These are phyloP conservation scores for Melieria crassipennis DNA, from an alignment of 2,888 invertebrate species.

Conservation along the genomic window DNA sequence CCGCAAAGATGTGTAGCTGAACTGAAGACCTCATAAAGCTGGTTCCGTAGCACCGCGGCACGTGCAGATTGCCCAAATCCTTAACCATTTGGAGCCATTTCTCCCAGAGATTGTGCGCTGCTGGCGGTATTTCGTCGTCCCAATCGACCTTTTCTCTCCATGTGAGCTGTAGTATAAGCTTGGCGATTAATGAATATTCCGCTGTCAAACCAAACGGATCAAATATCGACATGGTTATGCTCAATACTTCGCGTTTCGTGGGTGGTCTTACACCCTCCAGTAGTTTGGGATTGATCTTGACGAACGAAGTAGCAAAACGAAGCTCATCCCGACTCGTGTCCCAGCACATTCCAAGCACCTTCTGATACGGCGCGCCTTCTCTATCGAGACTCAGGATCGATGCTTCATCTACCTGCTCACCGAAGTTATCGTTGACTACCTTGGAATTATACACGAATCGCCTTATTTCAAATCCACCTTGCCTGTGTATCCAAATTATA, in stretches of 20 bases:
- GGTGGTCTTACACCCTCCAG: constrained; percentile 31
- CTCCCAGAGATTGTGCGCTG: constrained; percentile 11
- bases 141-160: constrained; percentile 29
- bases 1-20: constrained; percentile 33
- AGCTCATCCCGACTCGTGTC: constrained; percentile 22
- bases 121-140: constrained; percentile 29
- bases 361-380: constrained; percentile 17
- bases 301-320: constrained; percentile 29
- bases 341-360: constrained; percentile 44
- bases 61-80: constrained; percentile 15
- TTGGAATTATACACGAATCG: constrained; percentile 31
- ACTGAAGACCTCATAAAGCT: constrained; percentile 1
- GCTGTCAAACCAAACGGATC: constrained; percentile 46
- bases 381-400: constrained; percentile 20
- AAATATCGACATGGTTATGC: constrained; percentile 48
- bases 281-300: constrained; percentile 15
- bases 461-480: constrained; percentile 29
- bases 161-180: constrained; percentile 23
- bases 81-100: constrained; percentile 25
- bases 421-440: neutral
- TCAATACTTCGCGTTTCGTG: constrained; percentile 44
- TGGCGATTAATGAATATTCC: constrained; percentile 40
- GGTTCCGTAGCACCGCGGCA: constrained; percentile 29
- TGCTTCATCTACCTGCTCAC: neutral
- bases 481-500: constrained; percentile 19